These are phyloP conservation scores for Pseudococcus longispinus DNA, from an alignment of 2,888 invertebrate species.

Conservation along the genomic window DNA sequence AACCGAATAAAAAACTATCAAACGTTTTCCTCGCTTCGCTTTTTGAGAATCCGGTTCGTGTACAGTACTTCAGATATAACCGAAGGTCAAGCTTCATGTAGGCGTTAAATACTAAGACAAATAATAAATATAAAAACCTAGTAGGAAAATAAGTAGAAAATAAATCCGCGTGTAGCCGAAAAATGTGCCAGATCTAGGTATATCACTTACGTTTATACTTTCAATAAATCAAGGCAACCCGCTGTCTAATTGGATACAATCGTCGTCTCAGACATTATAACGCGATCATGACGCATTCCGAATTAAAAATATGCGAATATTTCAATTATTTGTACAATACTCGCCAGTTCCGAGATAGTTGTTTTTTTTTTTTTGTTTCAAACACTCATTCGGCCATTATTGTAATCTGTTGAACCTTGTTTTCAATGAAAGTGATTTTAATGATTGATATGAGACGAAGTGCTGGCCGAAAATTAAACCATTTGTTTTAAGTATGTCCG, in stretches of 20 bases:
- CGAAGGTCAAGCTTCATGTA: not conserved
- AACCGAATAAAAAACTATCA: not conserved
- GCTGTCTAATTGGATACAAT: not conserved
- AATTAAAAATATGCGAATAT: not conserved
- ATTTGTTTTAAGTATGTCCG: not conserved
- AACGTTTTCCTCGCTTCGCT: not conserved
- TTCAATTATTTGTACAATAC: not conserved
- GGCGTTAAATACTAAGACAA: not conserved
- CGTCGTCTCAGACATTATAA: not conserved
- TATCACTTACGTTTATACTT: not conserved
- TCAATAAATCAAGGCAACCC: not conserved
- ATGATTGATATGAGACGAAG: not conserved
- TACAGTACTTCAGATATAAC: not conserved
- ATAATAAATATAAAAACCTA: not conserved
- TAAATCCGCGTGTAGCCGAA: not conserved
- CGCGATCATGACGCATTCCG: not conserved
- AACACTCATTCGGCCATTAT: not conserved
- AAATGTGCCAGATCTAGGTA: not conserved
- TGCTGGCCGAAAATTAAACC: not conserved
- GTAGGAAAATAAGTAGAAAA: not conserved
- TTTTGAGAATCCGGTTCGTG: not conserved
- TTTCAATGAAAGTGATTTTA: not conserved
- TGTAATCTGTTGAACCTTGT: not conserved
- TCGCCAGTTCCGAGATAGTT: not conserved
- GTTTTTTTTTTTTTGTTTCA: not conserved